Evolutionary conservation across 2,113 vertebrate genomes (phyloP).

Genomic region (Antidorcas marsupialis): DNA sequence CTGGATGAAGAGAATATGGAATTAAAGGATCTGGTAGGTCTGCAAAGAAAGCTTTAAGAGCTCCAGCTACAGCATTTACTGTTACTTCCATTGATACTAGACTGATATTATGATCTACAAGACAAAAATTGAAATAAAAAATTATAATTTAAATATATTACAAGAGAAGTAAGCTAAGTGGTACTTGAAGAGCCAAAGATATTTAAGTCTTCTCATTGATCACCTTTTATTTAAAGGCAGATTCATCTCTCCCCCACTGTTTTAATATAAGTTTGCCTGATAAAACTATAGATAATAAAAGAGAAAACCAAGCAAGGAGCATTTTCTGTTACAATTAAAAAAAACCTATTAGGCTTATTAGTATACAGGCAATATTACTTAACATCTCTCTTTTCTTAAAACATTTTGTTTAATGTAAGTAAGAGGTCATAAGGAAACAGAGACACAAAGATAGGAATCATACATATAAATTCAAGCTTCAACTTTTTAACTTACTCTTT

Average conservation of each 20-base stretch:
- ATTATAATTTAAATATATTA: slow-evolving; percentile 29
- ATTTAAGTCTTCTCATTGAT: neutral
- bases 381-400: neutral
- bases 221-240: slow-evolving; percentile 1
- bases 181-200: neutral
- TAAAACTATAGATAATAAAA: slow-evolving; percentile 7
- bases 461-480: neutral
- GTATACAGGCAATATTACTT: neutral
- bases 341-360: neutral
- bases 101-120: slow-evolving; percentile 91
- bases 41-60: slow-evolving; percentile 97
- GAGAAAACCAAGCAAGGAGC: neutral
- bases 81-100: slow-evolving; percentile 94
- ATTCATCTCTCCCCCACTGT: neutral
- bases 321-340: neutral
- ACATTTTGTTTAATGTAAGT: neutral
- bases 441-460: neutral
- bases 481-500: neutral
- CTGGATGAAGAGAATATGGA: slow-evolving; percentile 94
- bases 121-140: slow-evolving; percentile 51
- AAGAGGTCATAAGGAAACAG: neutral
- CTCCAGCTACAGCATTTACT: slow-evolving; percentile 96
- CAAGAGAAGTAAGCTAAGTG: neutral
- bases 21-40: slow-evolving; percentile 97
- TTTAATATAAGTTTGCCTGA: neutral